These are phyloP conservation scores for Girardia tigrina DNA, from an alignment of 2,888 invertebrate genomes.

Conservation along the genomic window DNA sequence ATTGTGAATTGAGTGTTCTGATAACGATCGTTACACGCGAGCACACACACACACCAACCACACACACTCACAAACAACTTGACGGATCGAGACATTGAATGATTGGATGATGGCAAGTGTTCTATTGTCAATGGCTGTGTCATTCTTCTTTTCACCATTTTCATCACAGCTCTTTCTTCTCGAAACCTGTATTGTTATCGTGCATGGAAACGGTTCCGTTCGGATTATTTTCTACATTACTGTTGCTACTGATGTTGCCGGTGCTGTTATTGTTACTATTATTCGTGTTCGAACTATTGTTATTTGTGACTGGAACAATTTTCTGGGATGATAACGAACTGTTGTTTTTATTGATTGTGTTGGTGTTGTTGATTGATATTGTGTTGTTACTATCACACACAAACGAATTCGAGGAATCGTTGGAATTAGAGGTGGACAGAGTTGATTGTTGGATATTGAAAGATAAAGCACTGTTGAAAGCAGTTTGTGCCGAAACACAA, in stretches of 20 bases:
- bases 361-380: not conserved
- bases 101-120: not conserved
- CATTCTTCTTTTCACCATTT: too few species aligned
- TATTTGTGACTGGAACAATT: too few species aligned
- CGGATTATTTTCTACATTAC: not conserved
- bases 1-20: too few species aligned
- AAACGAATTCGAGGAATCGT: not conserved
- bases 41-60: too few species aligned
- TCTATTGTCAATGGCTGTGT: too few species aligned
- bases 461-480: slow-evolving; percentile 18
- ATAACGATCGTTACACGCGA: too few species aligned
- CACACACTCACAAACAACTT: too few species aligned
- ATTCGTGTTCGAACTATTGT: too few species aligned
- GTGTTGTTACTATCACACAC: not conserved
- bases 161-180: not conserved
- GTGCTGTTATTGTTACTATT: too few species aligned
- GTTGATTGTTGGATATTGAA: not conserved
- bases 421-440: not conserved
- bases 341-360: not conserved
- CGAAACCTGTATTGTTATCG: not conserved
- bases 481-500: slow-evolving; percentile 7
- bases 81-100: not conserved
- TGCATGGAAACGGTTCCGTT: not conserved
- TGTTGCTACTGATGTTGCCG: not conserved
- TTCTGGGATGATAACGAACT: not conserved